Evolutionary conservation across 1,140 invertebrate genomes (phyloP), one percentile per base, ranked within the genome.

Genomic region (Pseudomyrmex gracilis): DNA sequence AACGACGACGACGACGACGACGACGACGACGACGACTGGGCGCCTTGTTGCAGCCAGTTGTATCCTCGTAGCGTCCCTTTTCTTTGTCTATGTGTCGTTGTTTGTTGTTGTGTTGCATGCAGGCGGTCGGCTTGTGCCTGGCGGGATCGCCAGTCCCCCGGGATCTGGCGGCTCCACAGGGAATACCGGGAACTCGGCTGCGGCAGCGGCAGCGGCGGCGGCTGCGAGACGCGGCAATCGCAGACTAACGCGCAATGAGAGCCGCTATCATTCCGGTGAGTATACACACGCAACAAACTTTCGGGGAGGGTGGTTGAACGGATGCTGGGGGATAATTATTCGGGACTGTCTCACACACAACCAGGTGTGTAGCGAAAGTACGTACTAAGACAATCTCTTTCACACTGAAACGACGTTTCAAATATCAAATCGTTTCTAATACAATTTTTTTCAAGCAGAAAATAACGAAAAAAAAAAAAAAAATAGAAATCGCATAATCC

Each of bases 201-300:
- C 73, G 47, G 73, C 70, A 22, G 70, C 76, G 66, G 73, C 66
- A 7, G 76, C 51, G 34, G 76, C 76, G 53, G 76, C 76, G 43
- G 76, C 76, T 82, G 95, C 97, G 90, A 95, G 97, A 91, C 96
- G 97, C 91, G 97, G 97, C 91, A 98, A 98, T 94, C 95, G 98
- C 83, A 95, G 98, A 90, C 96, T 99, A 74, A 99, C 98, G 85
- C 95, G 98, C 91, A 98, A 99, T 95, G 98, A 99, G 95, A 98
- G 97, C 94, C 96, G 98, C 90, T 99, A 99, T 94, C 98, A 99
- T 95, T 99, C 98, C 94, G 98, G 98, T 99, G 96, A 97, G 95
- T 95, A 93, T 85, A 34, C 5, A 7, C 5, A 34, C 5, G 7
- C 34, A 34, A 34, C 34, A 34, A 34, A 34, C 7, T 34, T 7